Percentiles rank a stretch among this genome's conserved stretches.
Evolutionary conservation across 2,888 invertebrate genomes (phyloP).

Genomic region (Brachyptera putata): DNA sequence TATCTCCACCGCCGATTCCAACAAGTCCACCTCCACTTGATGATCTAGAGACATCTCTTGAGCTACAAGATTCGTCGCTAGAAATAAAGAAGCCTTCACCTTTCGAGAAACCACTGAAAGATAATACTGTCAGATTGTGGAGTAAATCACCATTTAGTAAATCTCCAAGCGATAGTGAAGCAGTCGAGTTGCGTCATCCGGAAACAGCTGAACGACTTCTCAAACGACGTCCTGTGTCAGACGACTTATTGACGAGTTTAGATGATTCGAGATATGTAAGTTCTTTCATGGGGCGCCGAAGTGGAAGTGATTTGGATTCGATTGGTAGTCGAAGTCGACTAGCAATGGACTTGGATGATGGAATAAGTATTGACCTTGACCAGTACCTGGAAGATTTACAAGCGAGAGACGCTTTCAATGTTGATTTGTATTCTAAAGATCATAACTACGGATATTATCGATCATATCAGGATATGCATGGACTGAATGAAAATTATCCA

Average conservation of each 20-base stretch:
- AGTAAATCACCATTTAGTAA: conserved; percentile 15
- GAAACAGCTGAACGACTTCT: conserved; percentile 53
- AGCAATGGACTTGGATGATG: conserved; percentile 35
- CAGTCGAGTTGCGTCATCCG: conserved; percentile 21
- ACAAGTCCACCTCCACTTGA: conserved; percentile 69
- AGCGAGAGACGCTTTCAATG: conserved; percentile 48
- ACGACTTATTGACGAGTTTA: conserved; percentile 57
- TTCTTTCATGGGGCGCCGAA: conserved; percentile 9
- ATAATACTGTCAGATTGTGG: conserved; percentile 20
- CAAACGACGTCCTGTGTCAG: conserved; percentile 69
- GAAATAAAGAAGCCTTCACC: conserved; percentile 40
- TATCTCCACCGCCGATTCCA: conserved; percentile 75
- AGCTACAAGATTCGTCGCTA: conserved; percentile 41
- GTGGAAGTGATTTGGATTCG: conserved; percentile 37
- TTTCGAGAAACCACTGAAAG: neutral
- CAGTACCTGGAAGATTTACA: conserved; percentile 63
- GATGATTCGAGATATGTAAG: conserved; percentile 58
- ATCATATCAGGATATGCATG: conserved; percentile 17
- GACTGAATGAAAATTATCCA: conserved; percentile 5
- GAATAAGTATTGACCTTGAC: conserved; percentile 59
- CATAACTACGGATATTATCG: conserved; percentile 19
- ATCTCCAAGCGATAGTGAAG: conserved; percentile 18
- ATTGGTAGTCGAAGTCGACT: conserved; percentile 37
- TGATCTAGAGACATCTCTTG: conserved; percentile 58
- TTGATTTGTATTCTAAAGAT: conserved; percentile 41